Evolutionary conservation across 2,113 vertebrate species (phyloP), one percentile per base, ranked within the genome.

Genomic region (Ictalurus furcatus): DNA sequence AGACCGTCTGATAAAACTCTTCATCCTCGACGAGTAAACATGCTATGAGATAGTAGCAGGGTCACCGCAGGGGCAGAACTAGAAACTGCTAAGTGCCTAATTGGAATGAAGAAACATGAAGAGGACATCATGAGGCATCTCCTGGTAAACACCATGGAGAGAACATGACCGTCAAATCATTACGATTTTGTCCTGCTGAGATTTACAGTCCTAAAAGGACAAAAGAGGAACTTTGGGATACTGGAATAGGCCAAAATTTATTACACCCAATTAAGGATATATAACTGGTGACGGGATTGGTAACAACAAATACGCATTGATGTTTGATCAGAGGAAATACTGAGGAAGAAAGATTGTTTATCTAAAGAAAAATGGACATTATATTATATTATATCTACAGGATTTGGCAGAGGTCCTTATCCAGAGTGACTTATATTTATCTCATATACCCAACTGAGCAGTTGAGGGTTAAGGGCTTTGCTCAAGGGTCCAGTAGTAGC

Each of bases 151-250:
- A 80, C 25, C 23, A 25, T 7, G 30, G 6, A 28, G 6, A 59
- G n/a, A 40, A 40, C 23, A 9, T 28, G 40, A 30, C 16, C 16
- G 54, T 30, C 19, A 69, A 85, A 85, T 85, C 21, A 11, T 86
- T 17, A 74, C 44, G 34, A n/a, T 44, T 81, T 54, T 9, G 2
- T 81, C 28, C 54, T 58, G 34, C 0, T 17, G 12, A 4, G 23
- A 23, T 54, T 85, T 34, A 73, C 67, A 56, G 25, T 54, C 23
- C 14, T 56, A 34, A n/a, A 44, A 8, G 25, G 40, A 21, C 40
- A 59, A 63, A 86, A 86, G 69, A 58, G 73, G 73, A 87, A 86
- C 85, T 73, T n/a, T 76, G 19, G 30, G 21, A 86, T 76, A 3
- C 21, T 40, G 23, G 44, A 86, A 86, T 13, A 2, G 12, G 6